phyloP scores from a whole-genome alignment of 2,113 vertebrate species.

The Bubo scandiacus region DNA sequence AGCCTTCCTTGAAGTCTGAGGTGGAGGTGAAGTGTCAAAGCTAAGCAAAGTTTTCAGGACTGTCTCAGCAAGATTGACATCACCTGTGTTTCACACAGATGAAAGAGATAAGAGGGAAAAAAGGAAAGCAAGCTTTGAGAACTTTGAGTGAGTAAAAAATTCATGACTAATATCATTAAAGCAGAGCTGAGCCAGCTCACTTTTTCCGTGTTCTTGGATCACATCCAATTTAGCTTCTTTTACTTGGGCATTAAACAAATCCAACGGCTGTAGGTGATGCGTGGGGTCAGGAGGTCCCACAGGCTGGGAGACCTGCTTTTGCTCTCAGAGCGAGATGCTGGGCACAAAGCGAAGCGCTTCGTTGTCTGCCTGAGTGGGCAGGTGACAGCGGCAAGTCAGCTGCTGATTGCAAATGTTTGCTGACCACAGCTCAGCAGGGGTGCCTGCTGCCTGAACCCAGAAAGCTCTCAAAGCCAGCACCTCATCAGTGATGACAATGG shows the following conservation, averaged over 20 bases:
- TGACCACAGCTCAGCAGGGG: not conserved
- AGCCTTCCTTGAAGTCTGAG: constrained; percentile 7
- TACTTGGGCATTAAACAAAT: not conserved
- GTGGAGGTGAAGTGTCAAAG: not conserved
- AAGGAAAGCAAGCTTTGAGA: not conserved
- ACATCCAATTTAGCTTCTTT: not conserved
- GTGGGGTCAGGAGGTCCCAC: not conserved
- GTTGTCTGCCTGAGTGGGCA: not conserved
- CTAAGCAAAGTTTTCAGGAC: not conserved
- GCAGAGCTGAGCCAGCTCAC: not conserved
- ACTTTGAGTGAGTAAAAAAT: not conserved
- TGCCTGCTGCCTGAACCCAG: not conserved
- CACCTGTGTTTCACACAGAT: not conserved
- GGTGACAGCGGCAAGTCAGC: not conserved
- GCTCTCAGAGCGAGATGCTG: not conserved
- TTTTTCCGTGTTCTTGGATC: not conserved
- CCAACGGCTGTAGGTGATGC: not conserved
- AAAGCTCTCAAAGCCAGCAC: not conserved
- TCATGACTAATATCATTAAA: not conserved
- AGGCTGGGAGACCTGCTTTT: not conserved
- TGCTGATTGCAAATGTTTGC: not conserved
- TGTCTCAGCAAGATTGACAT: not conserved
- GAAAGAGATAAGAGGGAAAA: not conserved
- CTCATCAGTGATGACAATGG: not conserved
- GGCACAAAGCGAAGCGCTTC: not conserved